Evolutionary conservation across 2,797 vertebrate species (phyloP).

Genomic region (Erethizon dorsatum): DNA sequence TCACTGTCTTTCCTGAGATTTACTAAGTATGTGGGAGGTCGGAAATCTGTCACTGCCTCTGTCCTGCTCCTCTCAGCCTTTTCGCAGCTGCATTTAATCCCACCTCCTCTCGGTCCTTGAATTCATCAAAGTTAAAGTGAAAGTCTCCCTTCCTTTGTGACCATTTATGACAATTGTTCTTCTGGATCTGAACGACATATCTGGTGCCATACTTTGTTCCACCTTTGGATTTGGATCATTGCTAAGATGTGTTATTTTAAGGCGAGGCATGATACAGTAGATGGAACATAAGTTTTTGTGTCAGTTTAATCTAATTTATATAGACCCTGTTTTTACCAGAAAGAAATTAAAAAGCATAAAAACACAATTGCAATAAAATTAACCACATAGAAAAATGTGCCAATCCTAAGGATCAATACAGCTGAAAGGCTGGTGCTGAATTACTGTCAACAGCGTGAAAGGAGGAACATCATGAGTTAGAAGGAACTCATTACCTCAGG

Average conservation of each 20-base stretch:
- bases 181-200: not conserved
- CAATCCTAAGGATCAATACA: slow-evolving; percentile 48
- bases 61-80: not conserved
- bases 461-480: not conserved
- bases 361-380: slow-evolving; percentile 53
- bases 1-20: not conserved
- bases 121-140: not conserved
- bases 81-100: not conserved
- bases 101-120: not conserved
- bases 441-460: not conserved
- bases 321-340: slow-evolving; percentile 51
- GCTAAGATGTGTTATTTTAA: slow-evolving; percentile 4
- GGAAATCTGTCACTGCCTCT: not conserved
- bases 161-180: not conserved
- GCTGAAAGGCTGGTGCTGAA: not conserved
- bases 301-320: slow-evolving; percentile 32
- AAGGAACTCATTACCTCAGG: not conserved
- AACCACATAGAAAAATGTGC: slow-evolving; percentile 30
- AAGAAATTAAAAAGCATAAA: slow-evolving; percentile 48
- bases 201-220: slow-evolving; percentile 7
- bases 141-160: not conserved
- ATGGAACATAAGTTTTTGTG: not conserved
- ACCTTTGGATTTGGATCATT: slow-evolving; percentile 37
- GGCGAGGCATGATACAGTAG: not conserved
- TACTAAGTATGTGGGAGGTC: not conserved